These are phyloP conservation scores for Exaiptasia diaphana DNA, from an alignment of 64 coral and sea anemone species.

Conservation along the genomic window DNA sequence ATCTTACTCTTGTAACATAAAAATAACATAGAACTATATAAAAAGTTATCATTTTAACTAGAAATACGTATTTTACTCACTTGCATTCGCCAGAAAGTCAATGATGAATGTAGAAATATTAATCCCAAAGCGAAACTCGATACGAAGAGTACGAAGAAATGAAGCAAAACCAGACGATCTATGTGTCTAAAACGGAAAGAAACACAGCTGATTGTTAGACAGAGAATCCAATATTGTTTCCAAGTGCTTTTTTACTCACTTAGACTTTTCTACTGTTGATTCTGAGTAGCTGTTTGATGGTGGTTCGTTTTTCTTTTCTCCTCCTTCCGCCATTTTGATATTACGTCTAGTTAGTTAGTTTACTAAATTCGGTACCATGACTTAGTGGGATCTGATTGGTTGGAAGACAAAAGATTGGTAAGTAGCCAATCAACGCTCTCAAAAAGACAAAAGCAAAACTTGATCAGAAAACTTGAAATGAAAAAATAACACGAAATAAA, in stretches of 20 bases:
- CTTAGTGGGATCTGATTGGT: too few species aligned
- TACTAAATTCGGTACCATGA: too few species aligned
- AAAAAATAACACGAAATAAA: too few species aligned
- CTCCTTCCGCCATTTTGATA: neutral
- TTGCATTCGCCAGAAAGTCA: slow-evolving; percentile 82
- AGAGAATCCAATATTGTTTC: neutral
- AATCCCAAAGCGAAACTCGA: slow-evolving; percentile 69
- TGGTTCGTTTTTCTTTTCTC: neutral
- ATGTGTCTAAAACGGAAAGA: slow-evolving; percentile 28
- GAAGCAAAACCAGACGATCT: slow-evolving; percentile 73
- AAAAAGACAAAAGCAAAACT: too few species aligned
- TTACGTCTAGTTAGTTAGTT: too few species aligned
- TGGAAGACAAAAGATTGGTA: too few species aligned
- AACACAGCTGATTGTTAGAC: neutral
- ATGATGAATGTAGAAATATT: slow-evolving; percentile 73
- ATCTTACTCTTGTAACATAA: too few species aligned
- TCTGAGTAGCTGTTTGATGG: neutral
- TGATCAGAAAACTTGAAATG: too few species aligned
- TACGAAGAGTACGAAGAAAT: slow-evolving; percentile 80
- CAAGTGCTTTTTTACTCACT: slow-evolving; percentile 21
- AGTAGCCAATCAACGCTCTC: too few species aligned
- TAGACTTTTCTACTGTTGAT: neutral
- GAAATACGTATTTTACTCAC: too few species aligned
- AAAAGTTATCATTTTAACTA: too few species aligned
- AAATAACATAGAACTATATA: too few species aligned